Conservation (phyloP, 2,888 invertebrate species). For the Oxyteleia sp. region DNA sequence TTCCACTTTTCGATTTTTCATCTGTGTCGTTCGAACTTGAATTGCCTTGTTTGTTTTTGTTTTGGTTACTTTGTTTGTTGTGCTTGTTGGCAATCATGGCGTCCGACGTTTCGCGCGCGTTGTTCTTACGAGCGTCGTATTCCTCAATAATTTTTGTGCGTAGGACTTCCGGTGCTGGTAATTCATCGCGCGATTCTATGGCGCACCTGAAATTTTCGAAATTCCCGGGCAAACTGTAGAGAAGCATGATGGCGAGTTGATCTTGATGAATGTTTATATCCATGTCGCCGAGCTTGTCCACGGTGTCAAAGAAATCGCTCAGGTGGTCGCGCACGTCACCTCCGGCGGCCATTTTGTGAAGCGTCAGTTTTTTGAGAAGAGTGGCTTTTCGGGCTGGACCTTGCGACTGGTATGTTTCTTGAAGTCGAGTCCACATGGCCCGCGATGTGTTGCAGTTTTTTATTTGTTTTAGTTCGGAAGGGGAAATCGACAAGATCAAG, state of each 20-base stretch:
- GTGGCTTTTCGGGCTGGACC: no score
- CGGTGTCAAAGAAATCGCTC: slow-evolving; percentile 10
- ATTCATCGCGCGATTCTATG: no score
- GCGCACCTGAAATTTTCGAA: slow-evolving; percentile 55
- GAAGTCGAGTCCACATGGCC: slow-evolving; percentile 50
- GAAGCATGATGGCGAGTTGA: slow-evolving; percentile 34
- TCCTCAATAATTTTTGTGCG: no score
- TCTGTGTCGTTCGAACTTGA: slow-evolving; percentile 1
- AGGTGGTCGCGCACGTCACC: slow-evolving; percentile 13
- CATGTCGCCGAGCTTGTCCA: slow-evolving; percentile 28
- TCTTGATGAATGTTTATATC: slow-evolving; percentile 12
- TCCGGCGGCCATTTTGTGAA: slow-evolving; percentile 44
- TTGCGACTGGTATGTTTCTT: slow-evolving; percentile 49
- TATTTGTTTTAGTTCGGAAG: slow-evolving; percentile 60
- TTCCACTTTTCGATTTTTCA: background rate
- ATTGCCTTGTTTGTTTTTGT: background rate
- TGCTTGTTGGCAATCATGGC: slow-evolving; percentile 10
- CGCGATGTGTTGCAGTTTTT: slow-evolving; percentile 62
- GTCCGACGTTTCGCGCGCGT: background rate
- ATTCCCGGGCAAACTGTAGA: slow-evolving; percentile 24
- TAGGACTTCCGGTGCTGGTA: slow-evolving; percentile 48
- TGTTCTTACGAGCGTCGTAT: background rate
- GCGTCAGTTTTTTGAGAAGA: slow-evolving; percentile 58
- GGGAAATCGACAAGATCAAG: slow-evolving; percentile 56
- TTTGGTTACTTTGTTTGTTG: background rate